Evolutionary conservation across 2,113 vertebrate genomes (phyloP), one percentile per base, ranked within the genome.

Genomic region (Narcine bancroftii): DNA sequence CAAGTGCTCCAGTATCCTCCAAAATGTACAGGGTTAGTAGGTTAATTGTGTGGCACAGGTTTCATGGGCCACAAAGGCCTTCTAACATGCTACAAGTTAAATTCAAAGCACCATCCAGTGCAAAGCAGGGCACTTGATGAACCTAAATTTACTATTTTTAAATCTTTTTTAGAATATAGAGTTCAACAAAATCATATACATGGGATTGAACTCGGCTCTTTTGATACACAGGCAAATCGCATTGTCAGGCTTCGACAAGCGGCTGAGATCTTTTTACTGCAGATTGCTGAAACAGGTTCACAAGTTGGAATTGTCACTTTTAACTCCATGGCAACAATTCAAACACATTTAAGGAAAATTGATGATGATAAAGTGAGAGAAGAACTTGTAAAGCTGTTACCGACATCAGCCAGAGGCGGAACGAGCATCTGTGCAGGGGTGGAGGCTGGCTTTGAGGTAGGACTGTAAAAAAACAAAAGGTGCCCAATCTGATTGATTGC

Each of bases 241-340:
- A 77, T 96, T 15, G 69, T 93, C 76, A 93, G 21, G 73, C 72
- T 94, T 11, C 93, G 72, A 6, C 96, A 96, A 93, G 95, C 96
- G 77, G 94, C 95, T 36, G 94, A 94, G 92, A 69, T 95, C 33
- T 97, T 96, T 65, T 87, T 97, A n/a, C 94, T 93, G 76, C 93
- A 95, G 29, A 92, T 95, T 92, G 93, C 95, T 92, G 94, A 96
- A 93, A 92, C 89, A 21, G 93, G 92, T 29, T 93, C 95, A 13
- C 93, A 93, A 72, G 93, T 96, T 92, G 96, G 94, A 10, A 95
- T 96, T 92, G 93, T 93, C 60, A 95, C 89, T 29, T 96, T 95
- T 39, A 65, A 71, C n/a, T 93, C 93, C 50, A 76, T 93, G 36
- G 94, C 94, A n/a, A 92, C 93, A 69, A 93, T 96, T 81, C 93